Percentiles rank a stretch among this genome's conserved stretches.
Conservation (phyloP, 53 echinoderm and acorn worm species). For the Echinometra lucunter region DNA sequence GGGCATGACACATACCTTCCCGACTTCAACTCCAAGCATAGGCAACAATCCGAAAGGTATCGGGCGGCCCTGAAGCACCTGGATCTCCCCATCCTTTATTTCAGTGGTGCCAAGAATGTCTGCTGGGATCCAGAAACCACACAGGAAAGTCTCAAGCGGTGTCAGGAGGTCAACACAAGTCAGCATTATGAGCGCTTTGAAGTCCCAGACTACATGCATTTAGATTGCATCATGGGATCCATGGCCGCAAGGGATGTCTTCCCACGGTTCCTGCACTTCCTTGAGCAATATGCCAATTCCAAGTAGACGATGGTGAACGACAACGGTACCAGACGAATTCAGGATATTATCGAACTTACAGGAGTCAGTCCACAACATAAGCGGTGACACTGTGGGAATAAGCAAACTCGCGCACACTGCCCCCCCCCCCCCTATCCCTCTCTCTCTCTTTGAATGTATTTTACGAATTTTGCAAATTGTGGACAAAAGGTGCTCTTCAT, state of each 20-base stretch:
- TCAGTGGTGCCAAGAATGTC: conserved; percentile 76
- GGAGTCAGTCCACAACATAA: too few species aligned
- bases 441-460: too few species aligned
- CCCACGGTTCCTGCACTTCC: conserved; percentile 72
- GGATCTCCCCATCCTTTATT: conserved; percentile 80
- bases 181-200: conserved; percentile 76
- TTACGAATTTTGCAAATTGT: too few species aligned
- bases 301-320: background rate
- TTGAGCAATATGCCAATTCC: conserved; percentile 72
- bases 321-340: background rate
- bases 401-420: too few species aligned
- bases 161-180: conserved; percentile 73
- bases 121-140: conserved; percentile 81
- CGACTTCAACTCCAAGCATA: conserved; percentile 64
- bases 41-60: conserved; percentile 62
- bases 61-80: conserved; percentile 65
- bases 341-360: too few species aligned
- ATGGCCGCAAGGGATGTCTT: conserved; percentile 68
- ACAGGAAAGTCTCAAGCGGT: conserved; percentile 44
- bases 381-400: too few species aligned
- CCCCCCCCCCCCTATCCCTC: too few species aligned
- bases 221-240: conserved; percentile 80
- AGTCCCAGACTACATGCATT: conserved; percentile 73
- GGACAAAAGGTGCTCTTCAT: too few species aligned
- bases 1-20: conserved; percentile 78